Conservation (phyloP, 30 jellyfish, hydroid and myxozoan genomes). For the Sanderia malayensis region DNA sequence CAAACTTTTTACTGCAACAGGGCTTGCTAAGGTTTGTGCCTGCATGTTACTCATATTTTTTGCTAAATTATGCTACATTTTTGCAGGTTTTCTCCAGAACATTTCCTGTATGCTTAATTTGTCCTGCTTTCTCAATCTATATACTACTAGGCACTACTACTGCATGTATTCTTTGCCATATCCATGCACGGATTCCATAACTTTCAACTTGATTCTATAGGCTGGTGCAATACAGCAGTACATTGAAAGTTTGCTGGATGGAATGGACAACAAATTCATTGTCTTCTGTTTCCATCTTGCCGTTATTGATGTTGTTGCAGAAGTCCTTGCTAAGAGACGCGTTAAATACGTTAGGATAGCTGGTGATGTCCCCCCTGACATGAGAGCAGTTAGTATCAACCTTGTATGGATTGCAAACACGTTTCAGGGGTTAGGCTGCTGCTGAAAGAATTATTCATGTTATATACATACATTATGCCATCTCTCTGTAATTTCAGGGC, state of each 20-base stretch:
- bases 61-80: too few species aligned
- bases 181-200: too few species aligned
- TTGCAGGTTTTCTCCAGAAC: too few species aligned
- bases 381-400: conserved; percentile 61
- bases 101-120: too few species aligned
- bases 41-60: too few species aligned
- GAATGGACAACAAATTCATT: conserved; percentile 75
- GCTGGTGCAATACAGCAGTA: conserved; percentile 90
- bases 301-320: conserved; percentile 73
- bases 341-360: conserved; percentile 67
- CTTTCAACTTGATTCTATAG: conserved; percentile 36
- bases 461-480: too few species aligned
- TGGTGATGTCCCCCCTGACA: conserved; percentile 69
- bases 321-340: conserved; percentile 46
- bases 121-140: too few species aligned
- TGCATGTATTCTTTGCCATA: too few species aligned
- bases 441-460: too few species aligned
- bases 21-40: conserved; percentile 76
- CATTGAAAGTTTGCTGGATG: conserved; percentile 69
- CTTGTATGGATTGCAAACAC: too few species aligned
- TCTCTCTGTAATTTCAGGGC: conserved; percentile 1
- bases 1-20: conserved; percentile 42
- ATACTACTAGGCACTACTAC: too few species aligned
- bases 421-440: too few species aligned
- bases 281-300: conserved; percentile 86